A percentile compares a stretch with the other conserved stretches of the same genome.
Conservation (phyloP, 1,140 invertebrate species). For the Drosophila burlai region DNA sequence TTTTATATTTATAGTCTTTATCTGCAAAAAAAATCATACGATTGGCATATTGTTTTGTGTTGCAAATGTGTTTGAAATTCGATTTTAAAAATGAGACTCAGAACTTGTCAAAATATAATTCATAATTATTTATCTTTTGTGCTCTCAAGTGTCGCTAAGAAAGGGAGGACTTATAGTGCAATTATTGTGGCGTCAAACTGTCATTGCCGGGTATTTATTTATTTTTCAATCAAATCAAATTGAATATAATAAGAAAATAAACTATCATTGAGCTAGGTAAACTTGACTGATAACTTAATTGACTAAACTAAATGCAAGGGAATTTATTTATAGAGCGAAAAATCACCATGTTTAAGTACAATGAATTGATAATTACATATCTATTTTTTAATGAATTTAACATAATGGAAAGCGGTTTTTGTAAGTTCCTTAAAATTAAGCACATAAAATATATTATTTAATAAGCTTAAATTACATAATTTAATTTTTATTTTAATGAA, state of each 20-base stretch:
- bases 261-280: background rate
- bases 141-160: background rate
- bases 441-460: background rate
- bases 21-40: background rate
- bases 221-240: background rate
- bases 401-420: background rate
- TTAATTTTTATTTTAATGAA: no score
- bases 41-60: background rate
- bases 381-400: background rate
- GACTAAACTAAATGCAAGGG: background rate
- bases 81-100: background rate
- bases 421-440: background rate
- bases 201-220: conserved; percentile 3
- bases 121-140: background rate
- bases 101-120: background rate
- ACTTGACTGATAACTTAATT: conserved; percentile 13
- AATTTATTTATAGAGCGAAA: background rate
- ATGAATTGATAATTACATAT: background rate
- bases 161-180: background rate
- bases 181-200: background rate
- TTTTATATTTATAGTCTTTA: conserved; percentile 12
- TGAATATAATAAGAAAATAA: background rate
- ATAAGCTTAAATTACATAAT: no score
- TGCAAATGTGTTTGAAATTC: background rate
- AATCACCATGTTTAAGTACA: conserved; percentile 5